Evolutionary conservation across 1,140 invertebrate genomes (phyloP).

Genomic region (Lepidurus packardi): DNA sequence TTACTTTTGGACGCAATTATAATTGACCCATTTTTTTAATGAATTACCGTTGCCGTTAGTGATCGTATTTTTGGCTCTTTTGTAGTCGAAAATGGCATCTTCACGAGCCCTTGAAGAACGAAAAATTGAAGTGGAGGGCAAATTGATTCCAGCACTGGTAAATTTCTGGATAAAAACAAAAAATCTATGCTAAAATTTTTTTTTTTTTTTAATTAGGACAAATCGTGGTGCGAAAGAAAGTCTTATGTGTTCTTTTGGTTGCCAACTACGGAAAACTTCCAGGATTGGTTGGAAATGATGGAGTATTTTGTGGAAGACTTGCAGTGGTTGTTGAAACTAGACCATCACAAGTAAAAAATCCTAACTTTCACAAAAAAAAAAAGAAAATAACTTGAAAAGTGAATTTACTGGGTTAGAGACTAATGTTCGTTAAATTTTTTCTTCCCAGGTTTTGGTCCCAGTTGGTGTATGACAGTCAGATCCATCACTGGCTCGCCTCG

Average conservation of each 20-base stretch:
- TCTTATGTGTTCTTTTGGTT: conserved; percentile 45
- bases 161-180: neutral
- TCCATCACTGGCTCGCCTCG: conserved; percentile 59
- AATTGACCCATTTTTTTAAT: too few relatives aligned
- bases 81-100: neutral
- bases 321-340: conserved; percentile 50
- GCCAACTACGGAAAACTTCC: conserved; percentile 42
- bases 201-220: neutral
- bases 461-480: conserved; percentile 59
- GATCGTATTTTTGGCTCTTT: neutral
- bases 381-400: neutral
- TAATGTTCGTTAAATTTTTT: conserved; percentile 34
- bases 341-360: conserved; percentile 47
- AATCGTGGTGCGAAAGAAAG: conserved; percentile 36
- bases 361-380: neutral
- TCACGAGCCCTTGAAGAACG: neutral
- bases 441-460: conserved; percentile 73
- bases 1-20: too few relatives aligned
- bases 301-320: conserved; percentile 53
- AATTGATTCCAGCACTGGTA: neutral
- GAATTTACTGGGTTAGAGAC: neutral
- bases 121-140: neutral
- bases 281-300: conserved; percentile 54
- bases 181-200: too few relatives aligned
- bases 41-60: too few relatives aligned